Percentiles rank a stretch among this genome's conserved stretches.
Evolutionary conservation across 2,113 vertebrate species (phyloP).

Genomic region (Halcyon malimbica): DNA sequence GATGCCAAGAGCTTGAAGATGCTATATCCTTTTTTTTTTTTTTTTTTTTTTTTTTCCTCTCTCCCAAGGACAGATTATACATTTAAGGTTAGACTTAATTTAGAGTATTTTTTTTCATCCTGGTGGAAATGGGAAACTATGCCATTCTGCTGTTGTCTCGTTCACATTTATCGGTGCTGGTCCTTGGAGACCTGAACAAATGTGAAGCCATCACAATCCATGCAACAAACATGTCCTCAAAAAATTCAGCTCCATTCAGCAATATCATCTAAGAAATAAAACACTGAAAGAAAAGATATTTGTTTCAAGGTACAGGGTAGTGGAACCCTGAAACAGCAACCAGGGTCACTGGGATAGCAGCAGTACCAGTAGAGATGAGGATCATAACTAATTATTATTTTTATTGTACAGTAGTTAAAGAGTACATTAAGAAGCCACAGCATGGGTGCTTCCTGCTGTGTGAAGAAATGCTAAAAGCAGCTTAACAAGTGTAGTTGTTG

Average conservation of each 20-base stretch:
- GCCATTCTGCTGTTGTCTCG: conserved; percentile 68
- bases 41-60: neutral
- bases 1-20: conserved; percentile 83
- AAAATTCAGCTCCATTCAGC: conserved; percentile 66
- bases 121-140: conserved; percentile 76
- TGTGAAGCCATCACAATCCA: conserved; percentile 63
- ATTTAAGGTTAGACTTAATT: conserved; percentile 87
- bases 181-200: conserved; percentile 74
- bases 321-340: neutral
- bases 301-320: conserved; percentile 26
- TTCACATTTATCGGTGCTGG: conserved; percentile 73
- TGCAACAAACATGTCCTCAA: conserved; percentile 54
- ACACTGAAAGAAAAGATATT: conserved; percentile 26
- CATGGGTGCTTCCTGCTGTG: conserved; percentile 57
- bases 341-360: neutral
- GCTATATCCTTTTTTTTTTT: conserved; percentile 62
- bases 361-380: neutral
- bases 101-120: conserved; percentile 68
- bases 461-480: conserved; percentile 49
- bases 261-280: conserved; percentile 63
- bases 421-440: conserved; percentile 45
- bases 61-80: conserved; percentile 85
- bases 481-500: conserved; percentile 4
- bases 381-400: conserved; percentile 43
- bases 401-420: conserved; percentile 52